Evolutionary conservation across 1,140 invertebrate genomes (phyloP), one percentile per base, ranked within the genome.

Genomic region (Caerostris darwini): DNA sequence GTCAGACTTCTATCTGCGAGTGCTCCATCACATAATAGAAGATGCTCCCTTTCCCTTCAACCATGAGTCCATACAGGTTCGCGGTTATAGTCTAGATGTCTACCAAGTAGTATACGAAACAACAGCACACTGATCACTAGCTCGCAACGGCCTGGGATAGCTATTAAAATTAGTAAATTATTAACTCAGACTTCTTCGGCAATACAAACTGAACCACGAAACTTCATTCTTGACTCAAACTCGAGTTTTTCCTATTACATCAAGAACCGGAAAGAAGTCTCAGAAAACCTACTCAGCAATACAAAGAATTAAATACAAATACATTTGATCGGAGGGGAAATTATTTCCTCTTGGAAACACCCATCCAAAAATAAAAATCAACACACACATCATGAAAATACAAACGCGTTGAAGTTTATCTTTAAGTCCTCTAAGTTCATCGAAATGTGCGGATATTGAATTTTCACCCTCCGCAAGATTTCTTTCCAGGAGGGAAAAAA

Each of bases 401-500:
- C 34, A 53, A 53, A 77, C 71, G 53, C 71, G 34, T 50, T 77
- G 17, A 86, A 34, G 61, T 61, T 88, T 88, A 88, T 88, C 59
- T 88, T 88, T 64, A 59, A 88, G 57, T 64, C 14, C 56, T 64
- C 34, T 34, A 34, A 88, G 86, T 88, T 88, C 59, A 64, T 88
- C 86, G 86, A 88, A 88, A 88, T 64, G 86, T 64, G 34, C 59
- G 86, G 86, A 88, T 88, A 88, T 88, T 88, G 86, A 88, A 88
- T 88, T 88, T 88, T 88, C 86, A 64, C 86, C 86, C 58, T 50
- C 19, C 71, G n/a, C 71, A 77, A 88, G 50, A 14, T 88, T 59
- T 64, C 83, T 34, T 59, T 7, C 56, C 19, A 12, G 10, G 71
- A 12, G 8, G 50, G 71, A 77, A 77, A 77, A 34, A 34, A 34